Conservation (phyloP, 2,888 invertebrate genomes). For the Lithosia quadra region DNA sequence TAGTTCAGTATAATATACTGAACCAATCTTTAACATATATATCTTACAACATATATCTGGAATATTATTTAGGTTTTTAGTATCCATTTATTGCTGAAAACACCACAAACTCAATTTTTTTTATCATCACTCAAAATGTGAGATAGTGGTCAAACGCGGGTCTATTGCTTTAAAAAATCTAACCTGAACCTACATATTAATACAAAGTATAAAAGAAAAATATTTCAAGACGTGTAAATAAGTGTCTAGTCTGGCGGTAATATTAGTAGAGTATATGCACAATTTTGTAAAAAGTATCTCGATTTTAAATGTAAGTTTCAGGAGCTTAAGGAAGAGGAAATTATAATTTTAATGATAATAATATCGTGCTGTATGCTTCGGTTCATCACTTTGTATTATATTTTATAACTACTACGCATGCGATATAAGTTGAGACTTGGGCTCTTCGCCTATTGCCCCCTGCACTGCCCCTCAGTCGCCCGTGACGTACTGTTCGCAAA, state of each 20-base stretch:
- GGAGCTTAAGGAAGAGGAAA: neutral
- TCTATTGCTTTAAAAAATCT: neutral
- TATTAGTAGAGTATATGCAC: neutral
- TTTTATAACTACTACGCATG: neutral
- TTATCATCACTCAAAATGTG: too few species aligned
- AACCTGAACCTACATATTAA: neutral
- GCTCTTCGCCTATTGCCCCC: too few species aligned
- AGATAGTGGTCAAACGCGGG: too few species aligned
- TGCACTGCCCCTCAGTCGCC: too few species aligned
- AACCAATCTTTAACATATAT: too few species aligned
- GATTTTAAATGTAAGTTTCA: neutral
- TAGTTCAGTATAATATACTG: slow-evolving; percentile 35
- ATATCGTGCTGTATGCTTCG: too few species aligned
- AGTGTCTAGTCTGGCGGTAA: neutral
- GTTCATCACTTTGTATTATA: neutral
- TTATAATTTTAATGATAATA: neutral
- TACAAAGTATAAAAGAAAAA: neutral
- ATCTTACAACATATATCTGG: too few species aligned
- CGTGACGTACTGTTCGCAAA: too few species aligned
- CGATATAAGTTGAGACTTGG: too few species aligned
- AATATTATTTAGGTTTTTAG: neutral
- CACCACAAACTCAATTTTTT: too few species aligned
- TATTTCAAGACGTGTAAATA: neutral
- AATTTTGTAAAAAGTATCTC: neutral
- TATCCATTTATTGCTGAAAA: neutral